Evolutionary conservation across 1,140 invertebrate genomes (phyloP).

Genomic region (Cylas formicarius): DNA sequence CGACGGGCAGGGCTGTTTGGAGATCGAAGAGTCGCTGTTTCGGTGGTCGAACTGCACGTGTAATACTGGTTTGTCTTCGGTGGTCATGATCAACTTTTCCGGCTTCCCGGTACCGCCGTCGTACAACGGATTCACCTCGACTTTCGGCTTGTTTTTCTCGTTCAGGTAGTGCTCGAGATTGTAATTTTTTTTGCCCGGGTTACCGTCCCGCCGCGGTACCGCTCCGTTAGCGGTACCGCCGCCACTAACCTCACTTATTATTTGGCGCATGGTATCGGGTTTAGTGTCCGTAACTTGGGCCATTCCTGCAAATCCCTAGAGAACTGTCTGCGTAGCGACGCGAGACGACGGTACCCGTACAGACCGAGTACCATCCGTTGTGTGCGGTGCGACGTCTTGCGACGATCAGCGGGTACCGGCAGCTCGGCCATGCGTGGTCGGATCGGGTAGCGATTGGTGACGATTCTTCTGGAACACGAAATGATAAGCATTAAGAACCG

Average conservation of each 20-base stretch:
- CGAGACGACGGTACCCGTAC: constrained; percentile 20
- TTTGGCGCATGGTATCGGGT: constrained; percentile 14
- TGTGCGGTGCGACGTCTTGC: constrained; percentile 19
- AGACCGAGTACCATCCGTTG: constrained; percentile 34
- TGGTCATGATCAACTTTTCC: constrained; percentile 16
- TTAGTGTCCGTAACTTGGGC: constrained; percentile 33
- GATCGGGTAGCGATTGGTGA: constrained; percentile 22
- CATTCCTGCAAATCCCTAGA: constrained; percentile 38
- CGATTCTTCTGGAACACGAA: constrained; percentile 30
- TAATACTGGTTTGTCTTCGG: constrained; percentile 44
- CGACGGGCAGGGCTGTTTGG: constrained; percentile 36
- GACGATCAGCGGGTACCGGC: constrained; percentile 17
- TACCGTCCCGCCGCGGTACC: neutral
- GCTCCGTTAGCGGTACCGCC: constrained; percentile 3
- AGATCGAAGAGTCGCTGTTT: constrained; percentile 38
- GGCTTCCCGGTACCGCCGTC: constrained; percentile 6
- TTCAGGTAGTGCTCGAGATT: constrained; percentile 19
- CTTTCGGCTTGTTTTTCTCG: constrained; percentile 17
- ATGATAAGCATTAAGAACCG: no score
- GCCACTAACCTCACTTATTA: neutral
- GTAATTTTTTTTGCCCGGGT: constrained; percentile 7
- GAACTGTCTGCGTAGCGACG: constrained; percentile 36
- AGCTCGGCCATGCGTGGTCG: constrained; percentile 34
- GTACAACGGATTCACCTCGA: constrained; percentile 14
- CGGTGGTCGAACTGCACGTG: constrained; percentile 54